Evolutionary conservation across 2,888 invertebrate species (phyloP).

Genomic region (Caradrina kadenii): DNA sequence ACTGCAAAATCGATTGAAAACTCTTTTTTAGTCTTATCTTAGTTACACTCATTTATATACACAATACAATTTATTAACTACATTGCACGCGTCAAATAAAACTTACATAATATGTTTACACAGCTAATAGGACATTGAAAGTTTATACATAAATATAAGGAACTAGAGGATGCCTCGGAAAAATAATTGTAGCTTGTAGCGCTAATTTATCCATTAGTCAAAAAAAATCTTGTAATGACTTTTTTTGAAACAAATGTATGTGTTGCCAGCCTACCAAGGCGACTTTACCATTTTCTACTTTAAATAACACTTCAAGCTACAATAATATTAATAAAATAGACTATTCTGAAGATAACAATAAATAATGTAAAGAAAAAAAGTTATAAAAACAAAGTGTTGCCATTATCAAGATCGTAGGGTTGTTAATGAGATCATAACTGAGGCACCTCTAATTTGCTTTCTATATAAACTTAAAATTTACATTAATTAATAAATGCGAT

Average conservation of each 20-base stretch:
- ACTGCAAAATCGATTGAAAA: slow-evolving; percentile 45
- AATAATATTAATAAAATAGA: slow-evolving; percentile 43
- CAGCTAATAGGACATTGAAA: slow-evolving; percentile 59
- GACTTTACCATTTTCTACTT: neutral
- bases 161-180: slow-evolving; percentile 57
- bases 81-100: slow-evolving; percentile 83
- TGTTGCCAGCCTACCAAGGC: neutral
- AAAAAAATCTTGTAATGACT: neutral
- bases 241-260: neutral
- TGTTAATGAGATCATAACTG: slow-evolving; percentile 66
- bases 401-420: slow-evolving; percentile 63
- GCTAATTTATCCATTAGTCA: neutral
- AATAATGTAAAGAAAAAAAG: slow-evolving; percentile 50
- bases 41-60: slow-evolving; percentile 59
- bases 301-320: slow-evolving; percentile 42
- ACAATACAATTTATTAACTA: slow-evolving; percentile 71
- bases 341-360: slow-evolving; percentile 50
- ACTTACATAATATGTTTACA: slow-evolving; percentile 51
- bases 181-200: slow-evolving; percentile 33
- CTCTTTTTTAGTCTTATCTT: slow-evolving; percentile 44
- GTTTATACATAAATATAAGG: slow-evolving; percentile 42
- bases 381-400: slow-evolving; percentile 58
- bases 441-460: slow-evolving; percentile 58
- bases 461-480: slow-evolving; percentile 50
- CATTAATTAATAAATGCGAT: slow-evolving; percentile 63